Evolutionary conservation across 2,888 invertebrate genomes (phyloP).

Genomic region (Oscheius sp.): DNA sequence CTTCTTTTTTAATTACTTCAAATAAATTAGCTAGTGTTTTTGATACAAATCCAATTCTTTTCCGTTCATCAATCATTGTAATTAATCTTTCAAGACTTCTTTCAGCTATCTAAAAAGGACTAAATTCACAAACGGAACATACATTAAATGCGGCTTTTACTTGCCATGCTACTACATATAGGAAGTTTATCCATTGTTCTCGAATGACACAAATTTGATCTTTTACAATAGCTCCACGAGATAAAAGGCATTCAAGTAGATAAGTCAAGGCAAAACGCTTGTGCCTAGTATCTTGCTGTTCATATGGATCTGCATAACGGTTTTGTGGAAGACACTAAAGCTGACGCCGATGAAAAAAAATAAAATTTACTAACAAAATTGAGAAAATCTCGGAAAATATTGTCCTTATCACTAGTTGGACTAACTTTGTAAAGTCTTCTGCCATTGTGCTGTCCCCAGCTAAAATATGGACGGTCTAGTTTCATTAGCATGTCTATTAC

Average conservation of each 20-base stretch:
- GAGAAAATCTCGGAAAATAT: not conserved
- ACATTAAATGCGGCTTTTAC: not conserved
- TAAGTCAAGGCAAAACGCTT: not conserved
- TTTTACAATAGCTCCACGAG: constrained; percentile 4
- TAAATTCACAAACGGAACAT: not conserved
- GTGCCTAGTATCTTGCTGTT: not conserved
- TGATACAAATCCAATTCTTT: constrained; percentile 38
- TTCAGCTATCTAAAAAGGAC: constrained; percentile 30
- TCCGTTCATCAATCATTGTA: constrained; percentile 42
- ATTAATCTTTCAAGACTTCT: constrained; percentile 41
- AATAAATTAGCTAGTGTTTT: too few species aligned
- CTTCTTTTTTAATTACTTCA: constrained; percentile 28
- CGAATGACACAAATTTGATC: not conserved
- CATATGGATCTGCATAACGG: not conserved
- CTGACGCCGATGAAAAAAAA: too few species aligned
- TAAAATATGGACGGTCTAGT: too few species aligned
- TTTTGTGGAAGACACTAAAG: not conserved
- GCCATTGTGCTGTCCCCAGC: too few species aligned
- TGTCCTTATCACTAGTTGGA: not conserved
- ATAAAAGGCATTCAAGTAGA: not conserved
- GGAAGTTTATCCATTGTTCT: not conserved
- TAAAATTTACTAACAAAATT: not conserved
- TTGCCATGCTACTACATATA: not conserved
- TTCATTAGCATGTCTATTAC: not conserved
- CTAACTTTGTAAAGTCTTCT: not conserved